phyloP scores from a whole-genome alignment of 1,140 invertebrate species.

The Cotesia vestalis region DNA sequence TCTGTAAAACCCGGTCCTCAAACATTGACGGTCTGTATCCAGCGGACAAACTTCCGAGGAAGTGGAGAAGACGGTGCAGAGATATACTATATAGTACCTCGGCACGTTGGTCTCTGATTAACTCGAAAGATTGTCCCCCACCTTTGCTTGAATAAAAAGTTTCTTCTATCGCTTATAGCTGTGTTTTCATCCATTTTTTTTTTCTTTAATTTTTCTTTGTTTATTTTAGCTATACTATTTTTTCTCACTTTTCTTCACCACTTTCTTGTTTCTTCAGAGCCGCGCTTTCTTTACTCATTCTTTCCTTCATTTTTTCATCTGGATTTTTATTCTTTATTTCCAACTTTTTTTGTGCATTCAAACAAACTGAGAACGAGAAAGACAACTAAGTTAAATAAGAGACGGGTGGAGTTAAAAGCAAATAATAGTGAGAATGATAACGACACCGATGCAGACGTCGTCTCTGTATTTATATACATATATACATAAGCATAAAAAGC shows the following conservation, averaged over 20 bases:
- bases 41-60: no score
- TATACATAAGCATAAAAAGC: slow-evolving; percentile 2
- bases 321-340: slow-evolving; percentile 8
- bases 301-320: slow-evolving; percentile 6
- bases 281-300: slow-evolving; percentile 3
- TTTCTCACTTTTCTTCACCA: slow-evolving; percentile 26
- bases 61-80: not conserved
- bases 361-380: slow-evolving; percentile 22
- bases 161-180: slow-evolving; percentile 19
- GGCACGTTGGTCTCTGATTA: slow-evolving; percentile 55
- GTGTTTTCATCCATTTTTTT: slow-evolving; percentile 12
- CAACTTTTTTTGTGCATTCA: slow-evolving; percentile 28
- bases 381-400: slow-evolving; percentile 14
- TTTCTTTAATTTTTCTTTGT: slow-evolving; percentile 16
- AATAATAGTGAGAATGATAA: slow-evolving; percentile 40
- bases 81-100: not conserved
- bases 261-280: slow-evolving; percentile 4
- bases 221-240: slow-evolving; percentile 13
- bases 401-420: slow-evolving; percentile 32
- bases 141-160: slow-evolving; percentile 20
- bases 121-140: slow-evolving; percentile 47
- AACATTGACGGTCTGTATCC: no score
- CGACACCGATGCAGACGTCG: slow-evolving; percentile 18
- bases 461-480: not conserved
- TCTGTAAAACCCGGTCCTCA: no score